Evolutionary conservation across 2,113 vertebrate genomes (phyloP), one percentile per base, ranked within the genome.

Genomic region (Numenius arquata): DNA sequence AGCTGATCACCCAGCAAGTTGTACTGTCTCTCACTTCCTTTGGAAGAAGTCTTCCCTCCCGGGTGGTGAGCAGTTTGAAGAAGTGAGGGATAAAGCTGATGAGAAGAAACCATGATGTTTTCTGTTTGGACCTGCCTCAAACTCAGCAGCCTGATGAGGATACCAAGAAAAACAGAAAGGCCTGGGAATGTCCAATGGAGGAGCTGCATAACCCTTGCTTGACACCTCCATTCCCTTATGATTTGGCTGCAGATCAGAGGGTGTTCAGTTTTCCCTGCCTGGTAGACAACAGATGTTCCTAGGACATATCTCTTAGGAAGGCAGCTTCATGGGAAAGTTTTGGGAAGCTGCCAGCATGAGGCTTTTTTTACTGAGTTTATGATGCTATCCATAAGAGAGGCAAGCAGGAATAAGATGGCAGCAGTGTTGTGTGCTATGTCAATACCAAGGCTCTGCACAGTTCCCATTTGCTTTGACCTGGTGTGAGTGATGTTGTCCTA

Each of bases 361-460:
- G 34, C 26, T n/a, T 30, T 55, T 70, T 73, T 20, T 12, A 8
- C 62, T 72, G 43, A 59, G 32, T 85, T 92, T 45, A 7, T 82
- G 26, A 38, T 91, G 70, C 0, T 0, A 45, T 72, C 41, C 11
- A 0, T 23, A 65, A 40, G 34, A 71, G 23, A 62, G 8, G 32
- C 36, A 67, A 62, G 32, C 9, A 25, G 43, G 52, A 82, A 22
- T 63, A 75, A 75, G 47, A 36, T 48, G 65, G 30, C 53, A 58
- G 3, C 13, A 45, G 22, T 8, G 14, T 32, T 58, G 29, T 41
- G 27, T 34, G n/a, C 18, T 58, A 18, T 45, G 52, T 71, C 61
- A 53, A 0, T 66, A 71, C 27, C 20, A 20, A 58, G 93, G 56
- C 50, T 56, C 30, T 75, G 23, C 38, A 17, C 20, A 40, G n/a